Percentiles rank a stretch among this genome's conserved stretches.
phyloP scores from a whole-genome alignment of 2,888 invertebrate species.

The Drosophila aldrichi region DNA sequence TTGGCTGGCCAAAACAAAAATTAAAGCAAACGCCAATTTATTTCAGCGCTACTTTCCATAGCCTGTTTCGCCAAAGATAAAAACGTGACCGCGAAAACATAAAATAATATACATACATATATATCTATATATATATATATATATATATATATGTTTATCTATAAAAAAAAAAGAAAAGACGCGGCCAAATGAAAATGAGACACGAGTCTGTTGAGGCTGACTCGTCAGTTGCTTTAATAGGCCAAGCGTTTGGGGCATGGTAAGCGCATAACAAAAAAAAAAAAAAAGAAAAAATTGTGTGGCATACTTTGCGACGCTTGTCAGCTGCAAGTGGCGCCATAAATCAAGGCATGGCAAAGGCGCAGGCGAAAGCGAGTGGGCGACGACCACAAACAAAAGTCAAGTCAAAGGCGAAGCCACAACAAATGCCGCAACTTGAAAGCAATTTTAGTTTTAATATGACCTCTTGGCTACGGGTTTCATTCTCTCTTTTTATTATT shows the following conservation, averaged over 20 bases:
- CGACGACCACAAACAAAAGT: conserved; percentile 57
- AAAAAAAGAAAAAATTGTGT: conserved; percentile 41
- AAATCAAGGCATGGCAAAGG: conserved; percentile 59
- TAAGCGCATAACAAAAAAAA: neutral
- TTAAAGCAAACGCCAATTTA: conserved; percentile 58
- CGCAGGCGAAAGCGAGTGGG: conserved; percentile 19
- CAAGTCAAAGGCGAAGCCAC: conserved; percentile 58
- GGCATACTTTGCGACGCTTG: conserved; percentile 63
- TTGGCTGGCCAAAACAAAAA: conserved; percentile 30
- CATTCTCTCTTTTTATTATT: too few species aligned
- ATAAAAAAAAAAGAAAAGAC: neutral
- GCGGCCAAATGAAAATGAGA: conserved; percentile 51
- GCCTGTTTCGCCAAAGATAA: conserved; percentile 65
- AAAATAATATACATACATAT: conserved; percentile 30
- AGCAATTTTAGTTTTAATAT: conserved; percentile 75
- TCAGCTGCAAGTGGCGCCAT: conserved; percentile 75
- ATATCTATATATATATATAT: neutral
- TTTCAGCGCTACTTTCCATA: conserved; percentile 30
- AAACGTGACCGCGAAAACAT: conserved; percentile 78
- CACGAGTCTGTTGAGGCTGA: conserved; percentile 22
- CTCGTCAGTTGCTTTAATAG: conserved; percentile 51
- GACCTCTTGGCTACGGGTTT: conserved; percentile 35
- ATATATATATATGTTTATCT: neutral
- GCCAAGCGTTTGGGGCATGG: conserved; percentile 17
- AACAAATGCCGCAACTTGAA: conserved; percentile 45